Conservation (phyloP, 1,140 invertebrate genomes). For the Bemisia tabaci region DNA sequence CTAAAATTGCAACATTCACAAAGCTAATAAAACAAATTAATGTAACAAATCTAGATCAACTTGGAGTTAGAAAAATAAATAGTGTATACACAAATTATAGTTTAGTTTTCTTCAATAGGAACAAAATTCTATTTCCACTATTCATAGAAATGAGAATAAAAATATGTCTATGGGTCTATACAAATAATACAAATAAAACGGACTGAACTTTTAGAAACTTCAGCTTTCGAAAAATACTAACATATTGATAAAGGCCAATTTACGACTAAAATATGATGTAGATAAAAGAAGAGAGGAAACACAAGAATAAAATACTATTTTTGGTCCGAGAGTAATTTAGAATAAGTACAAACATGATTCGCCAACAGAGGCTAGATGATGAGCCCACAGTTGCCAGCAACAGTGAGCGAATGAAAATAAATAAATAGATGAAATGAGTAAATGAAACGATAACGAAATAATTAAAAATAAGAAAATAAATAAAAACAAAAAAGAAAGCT, state of each 20-base stretch:
- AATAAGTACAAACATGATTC: not conserved
- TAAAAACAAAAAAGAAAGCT: too few species aligned
- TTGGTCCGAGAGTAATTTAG: not conserved
- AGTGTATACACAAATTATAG: too few species aligned
- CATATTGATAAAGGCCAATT: not conserved
- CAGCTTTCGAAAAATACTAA: not conserved
- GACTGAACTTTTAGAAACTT: not conserved
- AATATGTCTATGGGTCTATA: not conserved
- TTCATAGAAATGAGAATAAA: not conserved
- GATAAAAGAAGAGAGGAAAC: not conserved
- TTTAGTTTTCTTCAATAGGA: not conserved
- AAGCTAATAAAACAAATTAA: too few species aligned
- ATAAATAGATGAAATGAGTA: too few species aligned
- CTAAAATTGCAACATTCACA: too few species aligned
- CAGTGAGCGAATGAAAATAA: too few species aligned
- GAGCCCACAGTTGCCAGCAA: too few species aligned
- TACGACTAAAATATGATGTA: not conserved
- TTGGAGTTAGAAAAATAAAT: too few species aligned
- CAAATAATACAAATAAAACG: not conserved
- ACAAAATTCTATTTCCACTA: not conserved
- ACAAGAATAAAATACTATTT: not conserved
- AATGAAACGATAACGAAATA: too few species aligned
- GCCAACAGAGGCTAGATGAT: too few species aligned
- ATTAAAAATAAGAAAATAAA: too few species aligned
- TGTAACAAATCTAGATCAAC: too few species aligned